These are phyloP conservation scores for silkworm (Bombyx mori) DNA, from an alignment of 1,140 invertebrate genomes.

Conservation along the genomic window ASM3026992v2 NC_085108.1:2634501-2635000, in stretches of 20 bases:
- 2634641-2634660: conserved; percentile 8
- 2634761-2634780: not conserved
- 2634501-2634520: conserved; percentile 3
- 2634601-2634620: conserved; percentile 4
- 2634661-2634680: conserved; percentile 5
- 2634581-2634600: conserved; percentile 6
- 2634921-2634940: no score
- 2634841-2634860: no score
- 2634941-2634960: no score
- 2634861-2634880: no score
- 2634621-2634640: conserved; percentile 2
- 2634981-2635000: no score
- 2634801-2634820: no score
- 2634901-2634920: no score
- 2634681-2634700: conserved; percentile 3
- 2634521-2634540: conserved; percentile 2
- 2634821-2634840: no score
- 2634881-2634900: no score
- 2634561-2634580: conserved; percentile 4
- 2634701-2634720: not conserved
- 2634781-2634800: not conserved
- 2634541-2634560: conserved; percentile 1
- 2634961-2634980: no score
- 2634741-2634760: conserved; percentile 2
- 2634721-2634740: not conserved